Evolutionary conservation across 2,888 invertebrate genomes (phyloP).

Genomic region (Cordilura impudica): DNA sequence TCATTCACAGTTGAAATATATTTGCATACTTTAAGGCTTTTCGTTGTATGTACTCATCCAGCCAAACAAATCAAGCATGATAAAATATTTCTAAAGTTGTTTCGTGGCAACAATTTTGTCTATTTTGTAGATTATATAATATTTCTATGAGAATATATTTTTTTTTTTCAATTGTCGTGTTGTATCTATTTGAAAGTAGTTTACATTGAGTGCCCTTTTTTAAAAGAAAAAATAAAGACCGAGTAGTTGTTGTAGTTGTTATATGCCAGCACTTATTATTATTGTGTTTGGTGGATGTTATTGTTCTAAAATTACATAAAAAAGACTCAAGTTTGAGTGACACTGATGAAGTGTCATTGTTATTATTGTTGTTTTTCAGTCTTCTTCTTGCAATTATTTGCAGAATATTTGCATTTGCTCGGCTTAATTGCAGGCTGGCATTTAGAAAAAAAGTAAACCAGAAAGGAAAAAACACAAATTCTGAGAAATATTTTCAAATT

Average conservation of each 20-base stretch:
- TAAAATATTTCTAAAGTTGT: slow-evolving; percentile 10
- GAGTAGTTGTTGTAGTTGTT: background rate
- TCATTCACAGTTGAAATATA: slow-evolving; percentile 52
- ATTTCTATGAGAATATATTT: no score
- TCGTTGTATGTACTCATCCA: background rate
- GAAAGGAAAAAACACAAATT: background rate
- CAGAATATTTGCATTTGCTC: slow-evolving; percentile 21
- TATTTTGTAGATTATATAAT: no score
- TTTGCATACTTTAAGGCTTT: slow-evolving; percentile 47
- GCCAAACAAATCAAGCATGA: slow-evolving; percentile 41
- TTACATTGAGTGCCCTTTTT: slow-evolving; percentile 37
- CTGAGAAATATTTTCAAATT: no score
- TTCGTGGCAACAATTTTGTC: background rate
- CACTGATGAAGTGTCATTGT: slow-evolving; percentile 64
- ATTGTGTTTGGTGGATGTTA: slow-evolving; percentile 7
- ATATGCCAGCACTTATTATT: background rate
- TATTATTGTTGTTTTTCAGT: slow-evolving; percentile 51
- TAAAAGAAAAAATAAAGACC: no score
- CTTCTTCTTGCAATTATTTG: slow-evolving; percentile 44
- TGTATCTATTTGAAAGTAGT: slow-evolving; percentile 1
- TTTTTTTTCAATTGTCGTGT: no score
- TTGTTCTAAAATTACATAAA: slow-evolving; percentile 16
- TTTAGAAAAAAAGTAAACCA: background rate
- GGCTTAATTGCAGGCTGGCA: slow-evolving; percentile 26
- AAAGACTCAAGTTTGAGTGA: slow-evolving; percentile 58